Evolutionary conservation across 2,888 invertebrate species (phyloP).

Genomic region (Aphelenchoides bicaudatus): DNA sequence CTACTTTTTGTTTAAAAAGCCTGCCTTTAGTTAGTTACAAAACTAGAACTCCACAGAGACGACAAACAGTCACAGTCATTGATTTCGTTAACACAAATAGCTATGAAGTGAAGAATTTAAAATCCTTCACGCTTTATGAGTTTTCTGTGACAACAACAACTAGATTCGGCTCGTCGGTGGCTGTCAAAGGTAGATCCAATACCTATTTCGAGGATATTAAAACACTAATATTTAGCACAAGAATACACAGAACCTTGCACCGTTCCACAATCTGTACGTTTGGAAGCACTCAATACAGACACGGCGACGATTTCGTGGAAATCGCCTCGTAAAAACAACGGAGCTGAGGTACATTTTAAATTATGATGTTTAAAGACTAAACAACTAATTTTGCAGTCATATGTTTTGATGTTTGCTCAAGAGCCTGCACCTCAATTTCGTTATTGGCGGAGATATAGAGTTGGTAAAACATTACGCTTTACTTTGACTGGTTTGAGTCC

Average conservation of each 20-base stretch:
- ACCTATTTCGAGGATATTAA: slow-evolving; percentile 13
- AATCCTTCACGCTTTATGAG: slow-evolving; percentile 56
- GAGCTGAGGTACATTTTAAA: slow-evolving; percentile 42
- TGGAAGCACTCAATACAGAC: slow-evolving; percentile 54
- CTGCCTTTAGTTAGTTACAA: slow-evolving; percentile 9
- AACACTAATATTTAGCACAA: neutral
- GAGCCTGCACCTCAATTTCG: slow-evolving; percentile 59
- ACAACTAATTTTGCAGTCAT: slow-evolving; percentile 38
- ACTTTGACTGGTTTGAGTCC: slow-evolving; percentile 51
- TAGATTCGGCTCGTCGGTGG: slow-evolving; percentile 48
- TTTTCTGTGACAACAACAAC: slow-evolving; percentile 56
- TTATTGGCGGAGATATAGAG: slow-evolving; percentile 50
- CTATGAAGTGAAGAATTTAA: slow-evolving; percentile 45
- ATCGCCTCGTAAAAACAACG: slow-evolving; percentile 57
- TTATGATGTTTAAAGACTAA: slow-evolving; percentile 1
- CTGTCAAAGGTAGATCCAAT: slow-evolving; percentile 33
- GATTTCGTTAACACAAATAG: slow-evolving; percentile 53
- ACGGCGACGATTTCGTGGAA: slow-evolving; percentile 57
- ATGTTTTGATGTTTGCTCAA: slow-evolving; percentile 54
- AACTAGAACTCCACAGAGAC: slow-evolving; percentile 49
- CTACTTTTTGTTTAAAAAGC: neutral
- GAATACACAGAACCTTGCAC: slow-evolving; percentile 11
- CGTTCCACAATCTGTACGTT: slow-evolving; percentile 48
- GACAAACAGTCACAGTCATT: slow-evolving; percentile 49
- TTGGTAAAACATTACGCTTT: slow-evolving; percentile 47